Conservation (phyloP, 2,888 invertebrate genomes). For the Axea sp. region DNA sequence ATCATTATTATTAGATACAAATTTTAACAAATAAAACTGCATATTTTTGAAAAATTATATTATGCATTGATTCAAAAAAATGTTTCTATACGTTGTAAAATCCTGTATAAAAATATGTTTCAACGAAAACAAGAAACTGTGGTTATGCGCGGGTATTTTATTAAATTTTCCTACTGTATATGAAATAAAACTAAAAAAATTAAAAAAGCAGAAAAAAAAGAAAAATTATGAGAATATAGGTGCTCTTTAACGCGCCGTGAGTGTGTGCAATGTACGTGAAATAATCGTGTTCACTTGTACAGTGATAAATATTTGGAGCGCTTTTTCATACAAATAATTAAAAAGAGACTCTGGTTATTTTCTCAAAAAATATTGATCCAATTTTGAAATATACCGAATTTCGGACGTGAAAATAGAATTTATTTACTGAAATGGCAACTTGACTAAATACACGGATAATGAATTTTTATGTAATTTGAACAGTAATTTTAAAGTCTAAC, state of each 20-base stretch:
- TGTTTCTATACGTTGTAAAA: conserved; percentile 20
- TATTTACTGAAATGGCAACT: too few species aligned
- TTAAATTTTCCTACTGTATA: conserved; percentile 51
- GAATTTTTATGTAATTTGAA: too few species aligned
- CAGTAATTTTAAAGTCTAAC: too few species aligned
- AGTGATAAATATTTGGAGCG: conserved; percentile 42
- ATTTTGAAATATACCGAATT: too few species aligned
- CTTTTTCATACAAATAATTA: conserved; percentile 56
- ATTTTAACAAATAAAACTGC: conserved; percentile 4
- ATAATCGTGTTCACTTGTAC: conserved; percentile 48
- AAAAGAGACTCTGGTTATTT: too few species aligned
- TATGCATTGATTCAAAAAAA: conserved; percentile 7
- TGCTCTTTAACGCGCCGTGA: conserved; percentile 22
- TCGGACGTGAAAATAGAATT: too few species aligned
- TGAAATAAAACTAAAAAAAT: conserved; percentile 20
- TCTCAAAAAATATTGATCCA: too few species aligned
- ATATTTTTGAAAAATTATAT: conserved; percentile 26
- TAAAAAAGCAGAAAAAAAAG: too few species aligned
- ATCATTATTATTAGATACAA: conserved; percentile 19
- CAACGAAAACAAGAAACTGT: conserved; percentile 29
- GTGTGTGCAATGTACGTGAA: conserved; percentile 30
- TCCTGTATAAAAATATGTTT: conserved; percentile 43
- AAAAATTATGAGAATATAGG: conserved; percentile 21
- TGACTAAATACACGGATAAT: too few species aligned
- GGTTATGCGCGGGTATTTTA: conserved; percentile 37